Evolutionary conservation across 2,113 vertebrate genomes (phyloP).

Genomic region (Cercopithecus mona): DNA sequence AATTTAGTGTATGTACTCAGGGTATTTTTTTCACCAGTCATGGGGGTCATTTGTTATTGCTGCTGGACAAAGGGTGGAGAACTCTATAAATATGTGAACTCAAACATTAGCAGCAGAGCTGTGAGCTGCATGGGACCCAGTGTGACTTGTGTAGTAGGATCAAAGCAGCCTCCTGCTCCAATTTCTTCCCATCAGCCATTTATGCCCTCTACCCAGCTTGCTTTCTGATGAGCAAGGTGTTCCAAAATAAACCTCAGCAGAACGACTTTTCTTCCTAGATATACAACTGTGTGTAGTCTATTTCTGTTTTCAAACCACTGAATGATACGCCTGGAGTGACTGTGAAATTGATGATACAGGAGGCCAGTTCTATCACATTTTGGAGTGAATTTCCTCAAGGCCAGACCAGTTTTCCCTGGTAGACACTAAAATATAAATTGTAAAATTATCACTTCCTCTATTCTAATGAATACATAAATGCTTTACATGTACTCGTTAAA

Average conservation of each 20-base stretch:
- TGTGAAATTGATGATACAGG: neutral
- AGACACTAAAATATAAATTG: neutral
- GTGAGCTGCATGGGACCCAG: fast-evolving
- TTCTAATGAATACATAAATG: neutral
- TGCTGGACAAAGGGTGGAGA: neutral
- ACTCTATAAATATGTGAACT: neutral
- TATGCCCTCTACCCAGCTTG: neutral
- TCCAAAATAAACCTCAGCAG: neutral
- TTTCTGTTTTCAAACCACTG: neutral
- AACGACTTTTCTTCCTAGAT: neutral
- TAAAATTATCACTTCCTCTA: neutral
- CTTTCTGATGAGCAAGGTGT: neutral
- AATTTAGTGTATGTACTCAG: neutral
- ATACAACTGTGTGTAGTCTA: neutral
- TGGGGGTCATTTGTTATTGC: neutral
- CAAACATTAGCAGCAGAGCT: neutral
- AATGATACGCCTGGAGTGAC: neutral
- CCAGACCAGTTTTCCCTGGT: no score
- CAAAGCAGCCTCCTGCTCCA: neutral
- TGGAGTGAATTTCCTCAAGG: neutral
- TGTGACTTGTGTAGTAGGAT: neutral
- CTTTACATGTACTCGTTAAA: neutral
- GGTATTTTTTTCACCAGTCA: neutral
- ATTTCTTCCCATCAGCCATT: neutral
- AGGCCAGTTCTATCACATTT: neutral